Percentiles rank a stretch among this genome's conserved stretches.
These are phyloP conservation scores for Amblyopsis rosae DNA, from an alignment of 2,113 vertebrate genomes.

Conservation along the genomic window DNA sequence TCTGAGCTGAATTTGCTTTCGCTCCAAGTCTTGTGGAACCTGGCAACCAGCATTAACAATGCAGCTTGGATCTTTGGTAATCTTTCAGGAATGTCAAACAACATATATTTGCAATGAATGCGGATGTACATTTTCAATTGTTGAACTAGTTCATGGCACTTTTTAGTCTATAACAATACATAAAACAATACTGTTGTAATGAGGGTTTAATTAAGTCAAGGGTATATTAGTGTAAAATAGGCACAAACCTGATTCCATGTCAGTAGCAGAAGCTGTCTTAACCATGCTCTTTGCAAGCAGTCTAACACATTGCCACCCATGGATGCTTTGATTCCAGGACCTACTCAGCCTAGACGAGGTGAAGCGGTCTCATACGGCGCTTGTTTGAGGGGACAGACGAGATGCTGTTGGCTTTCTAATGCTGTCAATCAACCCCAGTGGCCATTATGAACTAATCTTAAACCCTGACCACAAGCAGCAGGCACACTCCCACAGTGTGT, in stretches of 20 bases:
- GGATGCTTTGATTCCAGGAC: slow-evolving; percentile 80
- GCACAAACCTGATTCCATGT: not conserved
- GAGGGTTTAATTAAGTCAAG: too few species aligned
- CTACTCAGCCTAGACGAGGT: slow-evolving; percentile 83
- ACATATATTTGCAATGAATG: too few species aligned
- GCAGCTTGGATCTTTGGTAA: too few species aligned
- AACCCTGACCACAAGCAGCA: slow-evolving; percentile 1
- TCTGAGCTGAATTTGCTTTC: not conserved
- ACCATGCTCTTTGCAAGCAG: not conserved
- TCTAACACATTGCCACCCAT: slow-evolving; percentile 56
- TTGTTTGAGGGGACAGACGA: slow-evolving; percentile 66
- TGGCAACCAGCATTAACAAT: too few species aligned
- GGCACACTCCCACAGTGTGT: slow-evolving; percentile 23
- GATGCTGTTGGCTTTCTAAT: slow-evolving; percentile 49
- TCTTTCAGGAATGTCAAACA: too few species aligned
- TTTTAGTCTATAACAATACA: not conserved
- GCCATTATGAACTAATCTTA: slow-evolving; percentile 9
- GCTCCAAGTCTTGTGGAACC: slow-evolving; percentile 12
- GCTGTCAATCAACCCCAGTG: slow-evolving; percentile 31
- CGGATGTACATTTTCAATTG: not conserved
- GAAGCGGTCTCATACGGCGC: slow-evolving; percentile 71
- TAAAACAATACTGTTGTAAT: not conserved
- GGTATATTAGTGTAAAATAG: not conserved
- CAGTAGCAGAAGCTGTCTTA: not conserved
- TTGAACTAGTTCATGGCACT: not conserved